Percentiles rank a stretch among this genome's conserved stretches.
Evolutionary conservation across 2,113 vertebrate genomes (phyloP).

Genomic region (Mus musculus): DNA sequence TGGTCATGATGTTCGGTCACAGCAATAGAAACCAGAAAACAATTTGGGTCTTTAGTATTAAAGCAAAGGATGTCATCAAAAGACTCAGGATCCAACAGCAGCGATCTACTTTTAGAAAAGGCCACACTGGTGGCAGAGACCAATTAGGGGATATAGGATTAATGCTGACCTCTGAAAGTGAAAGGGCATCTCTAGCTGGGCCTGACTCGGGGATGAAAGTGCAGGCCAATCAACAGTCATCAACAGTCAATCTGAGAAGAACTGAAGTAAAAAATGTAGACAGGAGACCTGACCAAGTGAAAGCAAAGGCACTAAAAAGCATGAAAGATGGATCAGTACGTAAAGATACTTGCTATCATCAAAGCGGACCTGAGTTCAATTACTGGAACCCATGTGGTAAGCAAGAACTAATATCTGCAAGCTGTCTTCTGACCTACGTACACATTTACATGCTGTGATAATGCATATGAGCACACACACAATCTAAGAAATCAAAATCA

Average conservation of each 20-base stretch:
- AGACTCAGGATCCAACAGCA: background rate
- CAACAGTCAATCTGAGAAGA: background rate
- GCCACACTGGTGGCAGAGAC: background rate
- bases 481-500: background rate
- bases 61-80: background rate
- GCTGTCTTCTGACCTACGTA: background rate
- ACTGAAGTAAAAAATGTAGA: background rate
- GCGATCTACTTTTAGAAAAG: conserved; percentile 25
- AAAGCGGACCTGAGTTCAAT: background rate
- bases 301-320: background rate
- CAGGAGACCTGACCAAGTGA: background rate
- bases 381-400: background rate
- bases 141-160: background rate
- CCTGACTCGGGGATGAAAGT: background rate
- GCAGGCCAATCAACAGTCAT: background rate
- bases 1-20: too few species aligned
- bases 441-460: background rate
- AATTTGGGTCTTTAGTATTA: background rate
- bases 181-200: too few species aligned
- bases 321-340: background rate
- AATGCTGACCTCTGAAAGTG: background rate
- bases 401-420: background rate
- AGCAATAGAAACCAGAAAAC: background rate
- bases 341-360: background rate
- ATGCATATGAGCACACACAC: background rate